Evolutionary conservation across 64 coral and sea anemone genomes (phyloP).

Genomic region (Platygyra sinensis): DNA sequence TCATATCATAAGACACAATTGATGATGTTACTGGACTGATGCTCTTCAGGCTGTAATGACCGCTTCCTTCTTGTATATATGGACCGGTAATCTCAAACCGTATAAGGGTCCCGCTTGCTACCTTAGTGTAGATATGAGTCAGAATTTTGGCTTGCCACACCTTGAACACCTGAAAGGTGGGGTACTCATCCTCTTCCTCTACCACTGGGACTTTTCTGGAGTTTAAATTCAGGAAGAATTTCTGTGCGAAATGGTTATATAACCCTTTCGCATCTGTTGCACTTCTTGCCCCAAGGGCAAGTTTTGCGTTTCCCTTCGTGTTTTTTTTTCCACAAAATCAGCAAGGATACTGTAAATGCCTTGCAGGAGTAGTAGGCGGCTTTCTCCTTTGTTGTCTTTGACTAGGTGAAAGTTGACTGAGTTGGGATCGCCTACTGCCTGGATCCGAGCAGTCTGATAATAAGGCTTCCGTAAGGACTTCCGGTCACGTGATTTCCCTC

Average conservation of each 20-base stretch:
- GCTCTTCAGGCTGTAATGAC: neutral
- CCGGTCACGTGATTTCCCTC: too few species aligned
- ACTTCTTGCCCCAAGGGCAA: too few species aligned
- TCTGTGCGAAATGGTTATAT: too few species aligned
- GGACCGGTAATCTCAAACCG: neutral
- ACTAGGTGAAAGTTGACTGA: too few species aligned
- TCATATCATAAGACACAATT: constrained; percentile 6
- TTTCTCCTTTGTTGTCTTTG: neutral
- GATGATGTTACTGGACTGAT: neutral
- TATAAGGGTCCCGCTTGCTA: neutral
- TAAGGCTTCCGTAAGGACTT: too few species aligned
- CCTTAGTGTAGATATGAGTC: constrained; percentile 9
- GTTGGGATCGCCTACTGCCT: neutral
- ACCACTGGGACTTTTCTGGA: neutral
- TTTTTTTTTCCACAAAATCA: too few species aligned
- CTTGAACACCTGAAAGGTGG: too few species aligned
- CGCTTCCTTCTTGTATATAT: neutral
- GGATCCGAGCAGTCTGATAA: neutral
- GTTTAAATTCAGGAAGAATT: too few species aligned
- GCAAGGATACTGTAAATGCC: neutral
- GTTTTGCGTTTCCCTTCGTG: too few species aligned
- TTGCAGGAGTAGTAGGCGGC: neutral
- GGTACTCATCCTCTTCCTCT: neutral
- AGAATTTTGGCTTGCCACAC: neutral
- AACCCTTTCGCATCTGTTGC: too few species aligned